Base-by-base conservation (phyloP, 2,113 vertebrate species). In the Indicator maculatus region DNA sequence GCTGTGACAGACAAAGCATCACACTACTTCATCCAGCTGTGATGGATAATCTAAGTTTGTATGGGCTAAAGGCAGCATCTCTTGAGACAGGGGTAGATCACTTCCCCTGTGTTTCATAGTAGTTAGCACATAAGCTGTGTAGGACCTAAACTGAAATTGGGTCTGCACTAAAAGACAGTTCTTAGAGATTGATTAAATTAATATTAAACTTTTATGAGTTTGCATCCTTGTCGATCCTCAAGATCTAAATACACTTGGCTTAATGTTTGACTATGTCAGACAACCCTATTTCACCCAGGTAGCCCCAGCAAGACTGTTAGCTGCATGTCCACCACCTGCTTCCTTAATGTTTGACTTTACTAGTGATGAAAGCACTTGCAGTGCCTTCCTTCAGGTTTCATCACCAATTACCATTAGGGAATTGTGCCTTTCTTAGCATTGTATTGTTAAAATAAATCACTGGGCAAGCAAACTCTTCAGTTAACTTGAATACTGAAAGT, bases 291-390 rank as follows among this genome's bases (percentile, higher is more conserved):
- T 45, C 3, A 3, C 11, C 82, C 44, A 4, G 36, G 56, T 56
- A 56, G 89, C 55, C 59, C 26, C 80, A 78, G 55, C 13, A 56
- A 7, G 52, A 28, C 41, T 13, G 6, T 28, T 24, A 8, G 13
- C n/a, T 50, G 28, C 17, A 13, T 20, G 52, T 44, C n/a, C 74
- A 39, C 15, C 41, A 4, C 47, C 28, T 12, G 36, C 45, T 71
- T 81, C 75, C 63, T 65, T n/a, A 21, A 14, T 0, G 9, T 1
- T 0, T 23, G 12, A 2, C 26, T 60, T 2, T 5, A 4, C 26
- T 1, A 31, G 30, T 5, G 16, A 39, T 52, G 33, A 53, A 60
- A 76, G 64, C 55, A 8, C 3, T 1, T 21, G 31, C 65, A 50
- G n/a, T 11, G 44, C 73, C 86, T 65, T 16, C 52, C 26, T 69